phyloP scores from a whole-genome alignment of 2,113 vertebrate genomes.

The Percina caprodes region DNA sequence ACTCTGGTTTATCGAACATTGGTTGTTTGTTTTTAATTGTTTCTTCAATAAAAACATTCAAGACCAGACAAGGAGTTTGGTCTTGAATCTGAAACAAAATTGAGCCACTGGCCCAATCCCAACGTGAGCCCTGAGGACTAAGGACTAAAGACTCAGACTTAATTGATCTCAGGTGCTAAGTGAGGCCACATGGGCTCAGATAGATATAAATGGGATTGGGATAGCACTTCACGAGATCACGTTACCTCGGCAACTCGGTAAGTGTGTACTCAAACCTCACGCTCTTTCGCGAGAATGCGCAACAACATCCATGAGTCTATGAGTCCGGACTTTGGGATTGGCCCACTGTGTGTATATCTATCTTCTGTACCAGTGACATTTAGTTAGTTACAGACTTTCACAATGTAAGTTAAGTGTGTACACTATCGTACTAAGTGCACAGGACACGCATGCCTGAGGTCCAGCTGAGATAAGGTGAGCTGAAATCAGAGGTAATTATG shows the following conservation, averaged over 20 bases:
- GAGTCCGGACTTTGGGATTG: no score
- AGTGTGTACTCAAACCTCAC: no score
- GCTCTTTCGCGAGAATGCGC: no score
- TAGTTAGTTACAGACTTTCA: neutral
- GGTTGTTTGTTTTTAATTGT: neutral
- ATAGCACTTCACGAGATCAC: no score
- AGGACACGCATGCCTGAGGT: slow-evolving; percentile 10
- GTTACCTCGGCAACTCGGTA: no score
- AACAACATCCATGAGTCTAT: no score
- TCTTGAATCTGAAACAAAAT: neutral
- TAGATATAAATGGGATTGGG: no score
- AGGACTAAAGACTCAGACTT: no score
- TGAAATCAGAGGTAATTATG: slow-evolving; percentile 51
- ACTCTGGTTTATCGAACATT: neutral
- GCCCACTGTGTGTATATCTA: neutral
- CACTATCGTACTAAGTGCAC: neutral
- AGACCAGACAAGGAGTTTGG: neutral
- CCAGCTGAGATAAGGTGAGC: slow-evolving; percentile 35
- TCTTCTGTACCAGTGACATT: neutral
- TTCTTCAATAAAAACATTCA: no score
- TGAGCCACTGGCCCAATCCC: neutral
- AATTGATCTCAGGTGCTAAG: no score
- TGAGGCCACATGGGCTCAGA: no score
- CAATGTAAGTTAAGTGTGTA: neutral
- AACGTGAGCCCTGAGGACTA: no score